Percentiles rank a stretch among this genome's conserved stretches.
These are phyloP conservation scores for Orthosia incerta DNA, from an alignment of 2,888 invertebrate species.

Conservation along the genomic window DNA sequence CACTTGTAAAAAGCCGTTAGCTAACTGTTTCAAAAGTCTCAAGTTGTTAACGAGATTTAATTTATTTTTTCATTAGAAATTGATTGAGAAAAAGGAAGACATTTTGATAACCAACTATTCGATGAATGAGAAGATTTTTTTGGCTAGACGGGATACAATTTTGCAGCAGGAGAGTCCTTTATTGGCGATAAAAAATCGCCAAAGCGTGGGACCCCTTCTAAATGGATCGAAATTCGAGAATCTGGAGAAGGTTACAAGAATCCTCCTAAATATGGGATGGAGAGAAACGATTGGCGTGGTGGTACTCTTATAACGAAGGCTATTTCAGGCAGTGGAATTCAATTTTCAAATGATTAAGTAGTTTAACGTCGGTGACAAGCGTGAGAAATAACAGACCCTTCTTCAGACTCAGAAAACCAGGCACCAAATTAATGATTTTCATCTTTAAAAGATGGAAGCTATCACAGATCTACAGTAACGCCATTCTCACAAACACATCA, in stretches of 20 bases:
- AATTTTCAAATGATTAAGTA: neutral
- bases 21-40: conserved; percentile 35
- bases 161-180: neutral
- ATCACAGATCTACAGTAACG: conserved; percentile 31
- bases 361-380: neutral
- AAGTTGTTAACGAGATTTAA: conserved; percentile 19
- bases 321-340: no score
- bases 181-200: neutral
- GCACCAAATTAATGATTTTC: neutral
- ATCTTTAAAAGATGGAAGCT: neutral
- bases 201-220: neutral
- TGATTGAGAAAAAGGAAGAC: neutral
- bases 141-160: neutral
- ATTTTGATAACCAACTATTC: neutral
- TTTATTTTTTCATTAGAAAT: conserved; percentile 20
- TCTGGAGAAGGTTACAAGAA: neutral
- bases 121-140: neutral
- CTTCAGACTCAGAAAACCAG: neutral
- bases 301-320: neutral
- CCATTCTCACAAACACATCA: conserved; percentile 38
- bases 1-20: conserved; percentile 56
- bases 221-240: neutral
- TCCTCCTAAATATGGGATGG: neutral
- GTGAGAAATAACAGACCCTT: neutral
- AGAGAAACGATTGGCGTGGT: neutral